Evolutionary conservation across 1,140 invertebrate genomes (phyloP), one percentile per base, ranked within the genome.

Genomic region (Drosophila takahashii): DNA sequence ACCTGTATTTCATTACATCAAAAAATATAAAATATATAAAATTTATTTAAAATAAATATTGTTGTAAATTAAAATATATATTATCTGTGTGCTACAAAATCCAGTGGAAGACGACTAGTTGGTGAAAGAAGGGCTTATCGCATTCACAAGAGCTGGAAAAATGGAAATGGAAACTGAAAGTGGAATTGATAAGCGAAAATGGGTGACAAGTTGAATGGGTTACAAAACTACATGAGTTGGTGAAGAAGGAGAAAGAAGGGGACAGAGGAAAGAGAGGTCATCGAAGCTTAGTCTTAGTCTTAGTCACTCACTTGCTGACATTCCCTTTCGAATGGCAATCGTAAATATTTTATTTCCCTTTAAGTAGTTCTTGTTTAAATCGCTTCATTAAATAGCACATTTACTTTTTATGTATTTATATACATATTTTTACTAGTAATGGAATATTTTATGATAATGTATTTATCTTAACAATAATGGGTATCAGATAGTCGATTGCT

Each of bases 161-260:
- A 60, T 50, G 45, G 11, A 59, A 59, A 59, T 51, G 53, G 22
- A 60, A 72, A 52, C 54, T 71, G 69, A 71, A 72, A 72, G 66
- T 72, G 37, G 34, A 71, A 60, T 52, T 71, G 69, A 72, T 72
- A 72, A 72, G 54, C 54, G 27, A 42, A 75, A 75, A 62, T 56
- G 57, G 71, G 58, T 76, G 69, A 93, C 94, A 94, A 76, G 69
- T 74, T 75, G 69, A 76, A 90, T 93, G 91, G 81, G 91, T 70
- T 72, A 60, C 59, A 42, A 61, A 51, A 27, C 64, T 65, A 32
- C 29, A 32, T 8, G 42, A 51, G 64, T 36, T 64, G 18, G 18
- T n/a, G 41, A 22, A 27, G 41, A 22, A 27, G 26, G 18, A 16
- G 45, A 42, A 7, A 32, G 18, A 16, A 11, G 15, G 15, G 4